Evolutionary conservation across 2,797 vertebrate genomes (phyloP).

Genomic region (Brachymystax lenok): DNA sequence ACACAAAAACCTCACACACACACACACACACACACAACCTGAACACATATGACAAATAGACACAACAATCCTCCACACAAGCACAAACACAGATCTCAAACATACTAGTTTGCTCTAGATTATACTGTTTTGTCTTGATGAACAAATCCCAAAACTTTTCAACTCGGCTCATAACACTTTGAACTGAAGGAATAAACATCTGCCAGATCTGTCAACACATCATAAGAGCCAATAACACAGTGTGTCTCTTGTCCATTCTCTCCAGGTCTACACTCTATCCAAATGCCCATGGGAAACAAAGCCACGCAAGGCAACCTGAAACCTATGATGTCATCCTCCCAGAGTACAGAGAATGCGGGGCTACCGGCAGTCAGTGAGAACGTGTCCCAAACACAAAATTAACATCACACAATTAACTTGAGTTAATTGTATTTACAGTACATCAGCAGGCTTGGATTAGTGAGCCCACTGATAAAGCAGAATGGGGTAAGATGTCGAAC

Average conservation of each 20-base stretch:
- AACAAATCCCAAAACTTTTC: constrained; percentile 41
- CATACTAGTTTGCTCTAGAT: not conserved
- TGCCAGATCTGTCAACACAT: constrained; percentile 65
- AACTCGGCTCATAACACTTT: constrained; percentile 26
- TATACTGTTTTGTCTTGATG: constrained; percentile 30
- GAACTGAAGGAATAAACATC: constrained; percentile 30
- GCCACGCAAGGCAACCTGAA: constrained; percentile 66
- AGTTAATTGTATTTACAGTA: constrained; percentile 71
- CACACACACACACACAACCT: not conserved
- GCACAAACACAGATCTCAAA: constrained; percentile 11
- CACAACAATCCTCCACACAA: constrained; percentile 14
- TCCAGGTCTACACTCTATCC: constrained; percentile 39
- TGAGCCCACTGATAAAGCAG: constrained; percentile 32
- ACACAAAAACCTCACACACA: not conserved
- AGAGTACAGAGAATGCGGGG: constrained; percentile 35
- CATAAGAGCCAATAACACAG: constrained; percentile 41
- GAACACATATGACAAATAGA: not conserved
- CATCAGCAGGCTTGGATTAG: constrained; percentile 64
- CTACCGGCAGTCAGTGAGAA: constrained; percentile 65
- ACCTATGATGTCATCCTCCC: constrained; percentile 71
- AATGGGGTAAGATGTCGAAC: constrained; percentile 18
- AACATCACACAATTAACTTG: constrained; percentile 61
- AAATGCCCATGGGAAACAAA: constrained; percentile 54
- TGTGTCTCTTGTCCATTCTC: no score
- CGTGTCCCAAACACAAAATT: constrained; percentile 61